Conservation (phyloP, 2,113 vertebrate genomes). For the Paracanthobrama guichenoti region DNA sequence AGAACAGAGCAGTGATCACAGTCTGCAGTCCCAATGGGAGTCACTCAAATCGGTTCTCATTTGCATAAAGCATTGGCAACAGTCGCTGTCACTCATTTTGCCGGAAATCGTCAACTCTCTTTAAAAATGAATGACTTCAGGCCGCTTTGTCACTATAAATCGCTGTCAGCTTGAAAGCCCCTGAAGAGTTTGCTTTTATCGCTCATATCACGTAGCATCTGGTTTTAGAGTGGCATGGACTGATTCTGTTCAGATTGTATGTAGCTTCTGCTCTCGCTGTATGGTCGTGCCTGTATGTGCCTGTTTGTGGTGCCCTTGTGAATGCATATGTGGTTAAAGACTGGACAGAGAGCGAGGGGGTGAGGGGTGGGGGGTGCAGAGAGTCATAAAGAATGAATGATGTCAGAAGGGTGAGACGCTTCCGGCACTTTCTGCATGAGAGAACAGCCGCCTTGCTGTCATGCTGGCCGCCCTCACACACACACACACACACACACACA, state of each 20-base stretch:
- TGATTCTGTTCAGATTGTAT: not conserved
- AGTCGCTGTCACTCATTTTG: constrained; percentile 7
- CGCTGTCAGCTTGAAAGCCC: not conserved
- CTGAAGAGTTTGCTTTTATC: not conserved
- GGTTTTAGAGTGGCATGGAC: constrained; percentile 9
- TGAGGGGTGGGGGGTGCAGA: not conserved
- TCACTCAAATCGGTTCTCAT: not conserved
- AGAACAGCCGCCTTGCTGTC: constrained; percentile 30
- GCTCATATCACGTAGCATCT: not conserved
- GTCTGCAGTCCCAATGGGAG: not conserved
- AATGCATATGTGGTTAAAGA: not conserved
- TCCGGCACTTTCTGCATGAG: constrained; percentile 44
- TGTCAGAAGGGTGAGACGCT: constrained; percentile 37
- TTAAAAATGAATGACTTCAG: constrained; percentile 26
- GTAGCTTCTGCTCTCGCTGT: not conserved
- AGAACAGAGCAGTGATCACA: not conserved
- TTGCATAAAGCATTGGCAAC: constrained; percentile 18
- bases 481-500: constrained; percentile 2
- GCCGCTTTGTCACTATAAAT: constrained; percentile 11
- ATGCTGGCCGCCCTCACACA: constrained; percentile 15
- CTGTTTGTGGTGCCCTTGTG: constrained; percentile 13
- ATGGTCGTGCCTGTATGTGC: not conserved
- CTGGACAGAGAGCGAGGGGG: constrained; percentile 3
- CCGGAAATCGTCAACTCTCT: not conserved
- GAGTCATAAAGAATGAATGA: constrained; percentile 44